Evolutionary conservation across 2,113 vertebrate genomes (phyloP), one percentile per base, ranked within the genome.

Genomic region (Microcebus jonahi): DNA sequence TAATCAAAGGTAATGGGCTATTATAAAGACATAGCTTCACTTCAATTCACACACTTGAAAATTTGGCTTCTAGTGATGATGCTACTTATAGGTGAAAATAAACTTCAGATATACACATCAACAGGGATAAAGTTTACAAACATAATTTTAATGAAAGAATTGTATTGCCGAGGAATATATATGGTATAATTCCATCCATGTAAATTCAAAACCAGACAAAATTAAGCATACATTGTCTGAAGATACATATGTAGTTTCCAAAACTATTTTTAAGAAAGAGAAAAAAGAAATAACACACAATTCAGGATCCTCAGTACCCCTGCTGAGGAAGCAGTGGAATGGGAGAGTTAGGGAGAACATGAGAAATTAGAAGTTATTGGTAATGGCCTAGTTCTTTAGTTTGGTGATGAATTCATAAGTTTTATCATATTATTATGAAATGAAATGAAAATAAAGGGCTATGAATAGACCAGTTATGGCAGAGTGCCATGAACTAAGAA

Each of bases 181-280:
- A 12, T n/a, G 10, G 17, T 65, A 63, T 79, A 90, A 73, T 92
- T 96, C 27, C 29, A 83, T 39, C 20, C 57, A 67, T 10, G 0
- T 48, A 53, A 88, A 95, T 91, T 95, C 57, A 95, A 85, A 96
- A 45, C 34, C 15, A 90, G 57, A 73, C 7, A 81, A 90, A 94
- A 91, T 95, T 79, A 95, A 90, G 80, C 18, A 53, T 10, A 27
- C 17, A 86, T 42, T 87, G 11, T 87, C 23, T 65, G 39, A 68
- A 96, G 68, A 90, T 59, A 82, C 2, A 87, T 45, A 29, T 63
- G 13, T 25, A 92, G 18, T 36, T 90, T 42, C 53, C 59, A 89
- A 68, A 84, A 53, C 63, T 84, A 76, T 29, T 84, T 94, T n/a
- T 68, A 23, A 95, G 77, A 91, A 91, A 31, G 5, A 18, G 31